These are phyloP conservation scores for Chrysotoxum bicinctum DNA, from an alignment of 2,888 invertebrate genomes.

Conservation along the genomic window DNA sequence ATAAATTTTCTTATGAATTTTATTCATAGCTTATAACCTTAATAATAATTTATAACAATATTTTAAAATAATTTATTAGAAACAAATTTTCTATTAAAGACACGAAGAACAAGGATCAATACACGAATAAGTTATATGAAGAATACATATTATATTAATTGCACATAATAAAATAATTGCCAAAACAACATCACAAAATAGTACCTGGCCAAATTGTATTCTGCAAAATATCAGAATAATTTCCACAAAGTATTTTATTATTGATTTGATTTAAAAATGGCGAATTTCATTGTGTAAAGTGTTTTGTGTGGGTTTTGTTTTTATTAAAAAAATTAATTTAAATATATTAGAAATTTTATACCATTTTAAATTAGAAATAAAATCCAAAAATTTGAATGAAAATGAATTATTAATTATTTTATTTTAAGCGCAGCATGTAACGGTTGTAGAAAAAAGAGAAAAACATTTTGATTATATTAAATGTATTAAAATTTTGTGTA, in stretches of 20 bases:
- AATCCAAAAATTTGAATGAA: constrained; percentile 39
- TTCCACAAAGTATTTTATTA: constrained; percentile 33
- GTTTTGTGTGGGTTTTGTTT: constrained; percentile 4
- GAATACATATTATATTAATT: constrained; percentile 81
- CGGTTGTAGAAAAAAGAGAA: constrained; percentile 38
- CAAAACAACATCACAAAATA: constrained; percentile 82
- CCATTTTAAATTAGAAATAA: constrained; percentile 39
- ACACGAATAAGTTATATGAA: constrained; percentile 81
- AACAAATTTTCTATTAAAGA: constrained; percentile 73
- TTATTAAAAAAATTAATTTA: not conserved
- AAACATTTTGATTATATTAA: constrained; percentile 25
- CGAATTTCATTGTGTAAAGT: constrained; percentile 55
- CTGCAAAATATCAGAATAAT: constrained; percentile 73
- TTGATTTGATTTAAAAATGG: constrained; percentile 16
- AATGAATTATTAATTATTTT: constrained; percentile 41
- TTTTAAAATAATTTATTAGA: not conserved
- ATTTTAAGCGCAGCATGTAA: constrained; percentile 72
- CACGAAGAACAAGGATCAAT: constrained; percentile 79
- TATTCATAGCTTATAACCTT: constrained; percentile 26
- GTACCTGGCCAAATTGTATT: constrained; percentile 82
- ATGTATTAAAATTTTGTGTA: not conserved
- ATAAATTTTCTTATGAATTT: constrained; percentile 33
- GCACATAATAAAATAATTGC: constrained; percentile 81
- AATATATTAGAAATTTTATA: constrained; percentile 30
- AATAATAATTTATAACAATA: not conserved